Evolutionary conservation across 2,113 vertebrate species (phyloP).

Genomic region (Gorsachius goisagi): DNA sequence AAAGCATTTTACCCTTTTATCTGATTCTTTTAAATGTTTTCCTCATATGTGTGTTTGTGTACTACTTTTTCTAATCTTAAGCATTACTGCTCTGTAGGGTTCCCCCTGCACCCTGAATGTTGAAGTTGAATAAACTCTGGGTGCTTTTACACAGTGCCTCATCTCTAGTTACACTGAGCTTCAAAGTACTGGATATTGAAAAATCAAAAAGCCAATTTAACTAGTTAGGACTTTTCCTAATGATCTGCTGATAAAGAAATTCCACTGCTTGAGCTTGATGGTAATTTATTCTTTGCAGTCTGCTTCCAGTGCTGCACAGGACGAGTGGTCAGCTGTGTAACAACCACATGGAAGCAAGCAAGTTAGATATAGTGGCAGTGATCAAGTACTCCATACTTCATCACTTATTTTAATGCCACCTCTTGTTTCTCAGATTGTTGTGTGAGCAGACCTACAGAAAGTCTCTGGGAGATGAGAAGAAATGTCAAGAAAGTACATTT

Average conservation of each 20-base stretch:
- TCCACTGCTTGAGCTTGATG: neutral
- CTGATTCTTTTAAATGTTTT: neutral
- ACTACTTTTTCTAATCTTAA: neutral
- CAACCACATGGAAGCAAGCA: neutral
- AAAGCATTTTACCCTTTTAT: neutral
- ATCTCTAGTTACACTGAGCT: neutral
- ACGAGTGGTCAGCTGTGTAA: neutral
- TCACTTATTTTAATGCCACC: neutral
- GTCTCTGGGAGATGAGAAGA: neutral
- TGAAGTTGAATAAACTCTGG: neutral
- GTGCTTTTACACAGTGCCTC: neutral
- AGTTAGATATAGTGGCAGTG: neutral
- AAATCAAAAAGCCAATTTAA: neutral
- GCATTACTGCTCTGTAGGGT: neutral
- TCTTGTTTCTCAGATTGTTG: neutral
- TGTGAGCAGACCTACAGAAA: neutral
- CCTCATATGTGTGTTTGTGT: neutral
- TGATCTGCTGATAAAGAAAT: neutral
- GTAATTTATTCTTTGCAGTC: neutral
- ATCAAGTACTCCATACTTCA: neutral
- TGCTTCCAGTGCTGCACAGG: neutral
- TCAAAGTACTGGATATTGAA: neutral
- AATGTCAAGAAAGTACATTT: neutral
- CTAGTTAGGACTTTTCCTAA: neutral
- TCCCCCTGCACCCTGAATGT: rapidly evolving